phyloP scores from a whole-genome alignment of 2,888 invertebrate species.

The Hirtodrosophila duncani region DNA sequence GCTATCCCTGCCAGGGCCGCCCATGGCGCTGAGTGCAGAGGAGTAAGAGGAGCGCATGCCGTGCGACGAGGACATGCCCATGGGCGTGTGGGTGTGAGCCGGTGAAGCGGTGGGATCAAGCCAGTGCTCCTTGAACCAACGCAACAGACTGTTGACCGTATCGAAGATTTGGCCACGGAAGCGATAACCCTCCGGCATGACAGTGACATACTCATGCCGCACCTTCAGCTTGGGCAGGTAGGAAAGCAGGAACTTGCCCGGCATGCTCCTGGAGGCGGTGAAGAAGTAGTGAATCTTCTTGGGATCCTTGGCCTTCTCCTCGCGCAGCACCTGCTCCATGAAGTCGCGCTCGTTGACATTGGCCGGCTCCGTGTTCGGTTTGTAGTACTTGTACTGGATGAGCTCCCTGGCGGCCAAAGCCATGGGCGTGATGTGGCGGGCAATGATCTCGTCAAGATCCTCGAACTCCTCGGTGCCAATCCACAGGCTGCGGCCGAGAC shows the following conservation, averaged over 20 bases:
- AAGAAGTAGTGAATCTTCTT: slow-evolving; percentile 93
- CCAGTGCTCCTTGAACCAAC: slow-evolving; percentile 99
- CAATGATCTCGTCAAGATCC: slow-evolving; percentile 99
- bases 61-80: slow-evolving; percentile 22
- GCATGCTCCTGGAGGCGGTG: slow-evolving; percentile 89
- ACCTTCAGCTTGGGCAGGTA: slow-evolving; percentile 92
- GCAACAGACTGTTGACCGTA: slow-evolving; percentile 84
- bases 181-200: slow-evolving; percentile 94
- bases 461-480: slow-evolving; percentile 97
- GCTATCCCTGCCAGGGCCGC: slow-evolving; percentile 12
- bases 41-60: slow-evolving; percentile 22
- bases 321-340: slow-evolving; percentile 90
- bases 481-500: slow-evolving; percentile 91
- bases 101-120: slow-evolving; percentile 92
- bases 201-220: slow-evolving; percentile 94
- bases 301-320: slow-evolving; percentile 92
- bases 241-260: slow-evolving; percentile 95
- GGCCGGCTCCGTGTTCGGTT: slow-evolving; percentile 84
- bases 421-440: slow-evolving; percentile 97
- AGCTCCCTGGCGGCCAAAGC: slow-evolving; percentile 95
- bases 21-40: slow-evolving; percentile 49
- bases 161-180: slow-evolving; percentile 94
- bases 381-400: slow-evolving; percentile 93
- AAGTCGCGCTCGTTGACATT: slow-evolving; percentile 82
- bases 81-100: slow-evolving; percentile 81